Conservation (phyloP, 1,140 invertebrate genomes). For the Lineus longissimus region DNA sequence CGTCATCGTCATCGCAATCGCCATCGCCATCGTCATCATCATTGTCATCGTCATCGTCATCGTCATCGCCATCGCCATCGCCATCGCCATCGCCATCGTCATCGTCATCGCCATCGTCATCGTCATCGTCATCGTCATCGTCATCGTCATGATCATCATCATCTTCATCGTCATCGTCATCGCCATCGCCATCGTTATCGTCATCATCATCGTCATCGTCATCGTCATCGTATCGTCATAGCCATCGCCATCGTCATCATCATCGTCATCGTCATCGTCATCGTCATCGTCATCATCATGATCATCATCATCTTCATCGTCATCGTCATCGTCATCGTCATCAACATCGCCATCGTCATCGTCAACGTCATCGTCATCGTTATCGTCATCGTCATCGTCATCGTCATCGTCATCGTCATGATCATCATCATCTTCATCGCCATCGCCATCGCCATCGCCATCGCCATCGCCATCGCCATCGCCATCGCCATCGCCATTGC, state of each 20-base stretch:
- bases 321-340: not conserved
- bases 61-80: not conserved
- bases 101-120: not conserved
- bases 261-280: slow-evolving; percentile 1
- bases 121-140: not conserved
- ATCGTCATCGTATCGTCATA: too few species aligned
- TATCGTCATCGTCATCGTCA: not conserved
- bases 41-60: not conserved
- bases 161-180: too few species aligned
- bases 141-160: too few species aligned
- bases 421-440: too few species aligned
- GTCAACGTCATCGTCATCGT: not conserved
- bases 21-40: not conserved
- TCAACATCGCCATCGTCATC: not conserved
- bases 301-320: not conserved
- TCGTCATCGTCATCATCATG: not conserved
- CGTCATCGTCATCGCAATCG: not conserved
- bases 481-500: slow-evolving; percentile 1
- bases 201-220: not conserved
- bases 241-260: not conserved
- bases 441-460: not conserved
- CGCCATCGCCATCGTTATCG: not conserved
- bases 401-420: too few species aligned
- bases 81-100: not conserved
- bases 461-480: not conserved